These are phyloP conservation scores for Ooceraea biroi DNA, from an alignment of 1,140 invertebrate genomes.

Conservation along the genomic window DNA sequence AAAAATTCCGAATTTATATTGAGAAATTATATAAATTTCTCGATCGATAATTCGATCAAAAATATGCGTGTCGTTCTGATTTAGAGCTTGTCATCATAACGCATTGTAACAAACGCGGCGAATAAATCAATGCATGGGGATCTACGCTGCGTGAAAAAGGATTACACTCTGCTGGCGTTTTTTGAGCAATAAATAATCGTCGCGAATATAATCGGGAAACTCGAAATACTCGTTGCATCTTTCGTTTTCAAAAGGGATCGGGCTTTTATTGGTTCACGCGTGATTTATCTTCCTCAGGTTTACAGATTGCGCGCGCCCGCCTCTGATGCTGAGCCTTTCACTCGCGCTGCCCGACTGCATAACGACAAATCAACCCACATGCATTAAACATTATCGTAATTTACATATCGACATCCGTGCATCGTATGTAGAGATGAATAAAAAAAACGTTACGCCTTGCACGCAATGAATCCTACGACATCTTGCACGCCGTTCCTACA, in stretches of 20 bases:
- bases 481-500: not conserved
- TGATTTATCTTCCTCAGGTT: not conserved
- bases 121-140: not conserved
- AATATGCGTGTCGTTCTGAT: not conserved
- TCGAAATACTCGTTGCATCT: not conserved
- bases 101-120: not conserved
- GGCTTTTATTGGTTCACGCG: not conserved
- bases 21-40: not conserved
- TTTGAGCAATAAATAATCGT: not conserved
- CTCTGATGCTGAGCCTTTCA: conserved; percentile 50
- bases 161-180: not conserved
- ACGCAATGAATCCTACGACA: conserved; percentile 42
- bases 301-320: not conserved
- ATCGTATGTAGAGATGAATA: conserved; percentile 1
- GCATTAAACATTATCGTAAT: conserved; percentile 68
- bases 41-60: not conserved
- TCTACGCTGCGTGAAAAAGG: not conserved
- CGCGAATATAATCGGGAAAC: not conserved
- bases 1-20: not conserved
- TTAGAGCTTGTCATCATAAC: not conserved
- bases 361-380: conserved; percentile 69
- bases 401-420: conserved; percentile 69
- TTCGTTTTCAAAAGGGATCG: not conserved
- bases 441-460: conserved; percentile 12
- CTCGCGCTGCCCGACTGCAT: conserved; percentile 29